phyloP scores from a whole-genome alignment of 2,797 vertebrate species.

The Tragelaphus oryx region DNA sequence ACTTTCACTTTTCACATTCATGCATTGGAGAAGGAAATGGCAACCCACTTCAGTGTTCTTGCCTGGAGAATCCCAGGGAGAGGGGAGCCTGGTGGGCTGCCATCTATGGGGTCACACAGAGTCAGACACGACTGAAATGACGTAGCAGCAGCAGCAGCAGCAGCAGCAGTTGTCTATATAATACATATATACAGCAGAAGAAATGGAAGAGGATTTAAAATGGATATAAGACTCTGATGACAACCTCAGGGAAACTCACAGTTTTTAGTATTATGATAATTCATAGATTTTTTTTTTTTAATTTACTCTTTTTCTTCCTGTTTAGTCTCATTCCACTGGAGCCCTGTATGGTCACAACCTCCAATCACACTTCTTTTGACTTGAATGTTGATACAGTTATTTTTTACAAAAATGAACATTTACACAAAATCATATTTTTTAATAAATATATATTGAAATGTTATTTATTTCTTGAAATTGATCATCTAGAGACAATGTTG shows the following conservation, averaged over 20 bases:
- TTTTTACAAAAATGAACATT: neutral
- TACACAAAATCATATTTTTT: neutral
- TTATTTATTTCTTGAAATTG: slow-evolving; percentile 2
- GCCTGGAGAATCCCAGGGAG: no score
- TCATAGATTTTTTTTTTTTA: neutral
- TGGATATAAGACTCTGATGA: neutral
- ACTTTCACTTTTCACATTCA: no score
- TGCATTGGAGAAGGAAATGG: no score
- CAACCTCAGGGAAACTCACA: neutral
- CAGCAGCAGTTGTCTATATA: neutral
- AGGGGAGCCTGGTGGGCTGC: no score
- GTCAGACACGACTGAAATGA: no score
- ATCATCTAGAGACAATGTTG: neutral
- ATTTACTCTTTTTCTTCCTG: neutral
- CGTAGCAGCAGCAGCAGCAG: no score
- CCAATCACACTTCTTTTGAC: neutral
- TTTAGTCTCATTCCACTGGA: neutral
- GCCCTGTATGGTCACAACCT: neutral
- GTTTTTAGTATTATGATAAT: neutral
- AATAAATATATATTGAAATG: neutral
- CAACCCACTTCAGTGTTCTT: no score
- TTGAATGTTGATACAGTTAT: neutral
- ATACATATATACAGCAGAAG: neutral
- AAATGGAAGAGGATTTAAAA: neutral
- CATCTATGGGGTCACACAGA: no score